Conservation (phyloP, 1,140 invertebrate species). For the Brachionus koreanus region DNA sequence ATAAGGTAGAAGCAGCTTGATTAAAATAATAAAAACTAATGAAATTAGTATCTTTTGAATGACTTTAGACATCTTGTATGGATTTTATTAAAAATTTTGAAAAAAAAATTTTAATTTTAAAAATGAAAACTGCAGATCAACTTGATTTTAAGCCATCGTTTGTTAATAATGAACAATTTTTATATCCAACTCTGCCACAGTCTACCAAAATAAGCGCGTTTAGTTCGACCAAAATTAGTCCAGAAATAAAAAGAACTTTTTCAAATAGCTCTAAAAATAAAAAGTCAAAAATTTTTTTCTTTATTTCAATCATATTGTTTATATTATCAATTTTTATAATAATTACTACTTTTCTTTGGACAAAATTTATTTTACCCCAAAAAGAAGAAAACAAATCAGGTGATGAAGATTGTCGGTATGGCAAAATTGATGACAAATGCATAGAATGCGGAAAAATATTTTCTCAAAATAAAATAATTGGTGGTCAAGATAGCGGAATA, state of each 20-base stretch:
- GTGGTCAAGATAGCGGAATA: neutral
- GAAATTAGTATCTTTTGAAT: too few species aligned
- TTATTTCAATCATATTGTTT: neutral
- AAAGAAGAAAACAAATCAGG: neutral
- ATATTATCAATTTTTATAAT: neutral
- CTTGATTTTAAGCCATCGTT: neutral
- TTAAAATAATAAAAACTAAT: too few species aligned
- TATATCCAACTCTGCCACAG: neutral
- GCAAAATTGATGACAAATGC: neutral
- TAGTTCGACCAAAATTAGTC: neutral
- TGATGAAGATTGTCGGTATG: neutral
- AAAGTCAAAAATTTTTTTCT: neutral
- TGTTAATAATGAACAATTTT: neutral
- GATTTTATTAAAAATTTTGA: neutral
- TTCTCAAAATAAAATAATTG: neutral
- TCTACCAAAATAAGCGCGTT: neutral
- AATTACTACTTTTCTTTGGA: neutral
- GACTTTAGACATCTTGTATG: too few species aligned
- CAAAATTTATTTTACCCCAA: neutral
- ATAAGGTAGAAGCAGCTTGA: too few species aligned
- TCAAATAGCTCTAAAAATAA: neutral
- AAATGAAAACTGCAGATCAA: neutral
- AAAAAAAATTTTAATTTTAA: neutral
- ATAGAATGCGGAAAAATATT: neutral
- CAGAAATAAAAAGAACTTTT: neutral